phyloP scores from a whole-genome alignment of 2,113 vertebrate genomes.

The Collichthys lucidus region DNA sequence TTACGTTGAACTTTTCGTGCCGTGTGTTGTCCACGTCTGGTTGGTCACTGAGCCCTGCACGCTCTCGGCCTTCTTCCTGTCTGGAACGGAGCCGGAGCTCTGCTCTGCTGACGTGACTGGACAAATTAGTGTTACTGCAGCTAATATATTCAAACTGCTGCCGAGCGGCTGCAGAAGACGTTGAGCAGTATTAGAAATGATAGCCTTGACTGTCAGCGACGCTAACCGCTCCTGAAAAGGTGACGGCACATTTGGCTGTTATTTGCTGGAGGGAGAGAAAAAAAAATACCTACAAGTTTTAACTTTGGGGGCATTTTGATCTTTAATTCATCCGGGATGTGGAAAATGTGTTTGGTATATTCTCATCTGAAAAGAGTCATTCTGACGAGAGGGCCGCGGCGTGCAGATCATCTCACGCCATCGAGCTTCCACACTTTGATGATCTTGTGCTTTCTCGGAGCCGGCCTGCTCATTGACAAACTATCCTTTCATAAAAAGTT shows the following conservation, averaged over 20 bases:
- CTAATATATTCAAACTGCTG: slow-evolving; percentile 77
- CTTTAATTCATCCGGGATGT: slow-evolving; percentile 77
- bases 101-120: slow-evolving; percentile 73
- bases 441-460: slow-evolving; percentile 46
- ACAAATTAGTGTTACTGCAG: slow-evolving; percentile 79
- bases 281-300: slow-evolving; percentile 65
- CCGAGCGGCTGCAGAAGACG: slow-evolving; percentile 53
- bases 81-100: slow-evolving; percentile 51
- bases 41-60: not conserved
- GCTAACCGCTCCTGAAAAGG: slow-evolving; percentile 83
- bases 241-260: slow-evolving; percentile 79
- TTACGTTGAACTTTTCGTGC: not conserved
- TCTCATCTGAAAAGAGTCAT: slow-evolving; percentile 65
- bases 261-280: slow-evolving; percentile 67
- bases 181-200: slow-evolving; percentile 80
- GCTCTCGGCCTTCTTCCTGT: slow-evolving; percentile 36
- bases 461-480: slow-evolving; percentile 68
- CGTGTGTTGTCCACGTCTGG: not conserved
- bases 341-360: slow-evolving; percentile 63
- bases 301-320: slow-evolving; percentile 74
- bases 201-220: slow-evolving; percentile 77
- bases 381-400: slow-evolving; percentile 53
- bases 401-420: slow-evolving; percentile 69
- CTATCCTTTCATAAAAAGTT: slow-evolving; percentile 75
- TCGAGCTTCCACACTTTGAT: slow-evolving; percentile 71